Percentiles rank a stretch among this genome's conserved stretches.
phyloP scores from a whole-genome alignment of 2,797 vertebrate genomes.

The Pipistrellus kuhlii region DNA sequence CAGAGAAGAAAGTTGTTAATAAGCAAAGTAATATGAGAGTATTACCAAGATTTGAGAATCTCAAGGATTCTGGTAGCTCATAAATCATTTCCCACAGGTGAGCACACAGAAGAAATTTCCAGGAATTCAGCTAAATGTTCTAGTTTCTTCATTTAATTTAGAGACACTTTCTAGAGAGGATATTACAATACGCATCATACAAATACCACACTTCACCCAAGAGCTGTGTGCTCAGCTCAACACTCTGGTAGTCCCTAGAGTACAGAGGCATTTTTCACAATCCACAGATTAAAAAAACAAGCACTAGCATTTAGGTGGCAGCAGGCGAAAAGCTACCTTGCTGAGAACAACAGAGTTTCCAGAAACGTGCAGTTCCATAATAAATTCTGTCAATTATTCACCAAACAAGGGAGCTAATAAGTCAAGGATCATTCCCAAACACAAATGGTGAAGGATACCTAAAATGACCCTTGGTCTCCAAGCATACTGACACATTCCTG shows the following conservation, averaged over 20 bases:
- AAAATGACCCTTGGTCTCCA: not conserved
- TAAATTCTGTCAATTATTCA: constrained; percentile 54
- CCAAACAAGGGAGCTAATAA: not conserved
- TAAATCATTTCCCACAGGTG: constrained; percentile 69
- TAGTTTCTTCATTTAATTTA: constrained; percentile 56
- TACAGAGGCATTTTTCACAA: not conserved
- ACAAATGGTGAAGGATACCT: not conserved
- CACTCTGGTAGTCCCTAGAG: not conserved
- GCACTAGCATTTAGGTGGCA: not conserved
- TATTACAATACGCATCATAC: constrained; percentile 40
- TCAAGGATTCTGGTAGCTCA: constrained; percentile 41
- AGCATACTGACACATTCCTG: not conserved
- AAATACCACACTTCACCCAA: constrained; percentile 51
- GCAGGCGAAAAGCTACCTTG: constrained; percentile 2
- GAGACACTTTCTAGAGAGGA: constrained; percentile 50
- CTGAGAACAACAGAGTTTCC: not conserved
- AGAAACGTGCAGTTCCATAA: constrained; percentile 22
- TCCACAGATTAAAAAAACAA: not conserved
- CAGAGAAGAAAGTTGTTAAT: constrained; percentile 33
- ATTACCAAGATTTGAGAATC: constrained; percentile 26
- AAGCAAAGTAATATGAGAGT: constrained; percentile 33
- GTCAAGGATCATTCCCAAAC: not conserved
- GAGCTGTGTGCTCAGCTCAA: constrained; percentile 15
- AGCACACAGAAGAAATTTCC: constrained; percentile 37
- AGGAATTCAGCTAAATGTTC: constrained; percentile 58